phyloP scores from a whole-genome alignment of 2,797 vertebrate genomes.

The Melanotaenia boesemani region DNA sequence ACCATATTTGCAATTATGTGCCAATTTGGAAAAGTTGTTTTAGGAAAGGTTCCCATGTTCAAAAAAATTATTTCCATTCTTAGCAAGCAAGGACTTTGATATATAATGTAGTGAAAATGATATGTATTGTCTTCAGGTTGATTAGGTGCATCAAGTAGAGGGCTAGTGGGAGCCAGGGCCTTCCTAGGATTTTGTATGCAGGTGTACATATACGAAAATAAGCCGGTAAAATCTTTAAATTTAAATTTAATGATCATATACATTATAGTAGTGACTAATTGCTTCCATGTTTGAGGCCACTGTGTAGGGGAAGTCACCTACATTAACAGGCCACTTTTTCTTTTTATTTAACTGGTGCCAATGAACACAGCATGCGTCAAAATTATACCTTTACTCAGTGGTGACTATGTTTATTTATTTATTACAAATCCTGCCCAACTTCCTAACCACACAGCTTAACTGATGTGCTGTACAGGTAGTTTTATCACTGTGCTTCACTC shows the following conservation, averaged over 20 bases:
- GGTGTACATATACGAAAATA: too few relatives aligned
- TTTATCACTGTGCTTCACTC: not conserved
- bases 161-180: too few relatives aligned
- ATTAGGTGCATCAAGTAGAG: too few relatives aligned
- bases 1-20: not conserved
- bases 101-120: not conserved
- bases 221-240: too few relatives aligned
- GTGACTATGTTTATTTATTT: not conserved
- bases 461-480: not conserved
- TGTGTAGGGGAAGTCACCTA: constrained; percentile 64
- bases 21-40: not conserved
- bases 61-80: not conserved
- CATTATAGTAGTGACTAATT: constrained; percentile 24
- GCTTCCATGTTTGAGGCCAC: constrained; percentile 49
- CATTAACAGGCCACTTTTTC: constrained; percentile 46
- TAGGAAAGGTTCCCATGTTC: not conserved
- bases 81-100: not conserved
- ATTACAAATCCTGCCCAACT: not conserved
- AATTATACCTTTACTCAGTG: not conserved
- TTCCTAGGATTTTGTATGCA: too few relatives aligned
- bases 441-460: constrained; percentile 8
- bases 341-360: constrained; percentile 51
- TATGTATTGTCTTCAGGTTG: not conserved
- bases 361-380: constrained; percentile 3
- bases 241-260: not conserved